phyloP scores from a whole-genome alignment of 2,797 vertebrate genomes.

The Notolepis coatsorum region DNA sequence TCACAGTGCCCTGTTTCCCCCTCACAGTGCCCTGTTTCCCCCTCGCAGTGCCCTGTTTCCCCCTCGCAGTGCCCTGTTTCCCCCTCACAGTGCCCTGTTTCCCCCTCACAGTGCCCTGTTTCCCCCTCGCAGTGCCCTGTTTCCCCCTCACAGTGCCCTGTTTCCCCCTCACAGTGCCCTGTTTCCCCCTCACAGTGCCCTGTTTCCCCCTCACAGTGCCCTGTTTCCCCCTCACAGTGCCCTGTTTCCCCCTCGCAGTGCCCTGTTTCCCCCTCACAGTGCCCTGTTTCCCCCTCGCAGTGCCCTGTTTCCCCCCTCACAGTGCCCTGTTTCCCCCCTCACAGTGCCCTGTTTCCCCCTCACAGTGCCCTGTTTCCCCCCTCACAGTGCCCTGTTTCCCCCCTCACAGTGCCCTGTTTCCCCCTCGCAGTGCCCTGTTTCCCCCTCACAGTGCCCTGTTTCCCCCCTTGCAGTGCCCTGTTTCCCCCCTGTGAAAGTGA shows the following conservation, averaged over 20 bases:
- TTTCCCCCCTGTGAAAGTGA: constrained; percentile 33
- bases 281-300: constrained; percentile 16
- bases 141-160: constrained; percentile 31
- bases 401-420: too few relatives aligned
- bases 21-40: constrained; percentile 27
- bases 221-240: constrained; percentile 30
- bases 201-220: constrained; percentile 31
- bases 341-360: too few relatives aligned
- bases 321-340: constrained; percentile 32
- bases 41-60: constrained; percentile 27
- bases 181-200: constrained; percentile 32
- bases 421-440: constrained; percentile 19
- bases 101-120: constrained; percentile 32
- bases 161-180: constrained; percentile 31
- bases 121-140: constrained; percentile 29
- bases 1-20: constrained; percentile 30
- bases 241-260: constrained; percentile 30
- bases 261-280: constrained; percentile 38
- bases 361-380: constrained; percentile 31
- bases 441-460: constrained; percentile 32
- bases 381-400: constrained; percentile 27
- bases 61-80: constrained; percentile 29
- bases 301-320: constrained; percentile 28
- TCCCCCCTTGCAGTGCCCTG: constrained; percentile 29
- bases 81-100: constrained; percentile 32